phyloP scores from a whole-genome alignment of 2,797 vertebrate genomes.

The Malurus splendens region DNA sequence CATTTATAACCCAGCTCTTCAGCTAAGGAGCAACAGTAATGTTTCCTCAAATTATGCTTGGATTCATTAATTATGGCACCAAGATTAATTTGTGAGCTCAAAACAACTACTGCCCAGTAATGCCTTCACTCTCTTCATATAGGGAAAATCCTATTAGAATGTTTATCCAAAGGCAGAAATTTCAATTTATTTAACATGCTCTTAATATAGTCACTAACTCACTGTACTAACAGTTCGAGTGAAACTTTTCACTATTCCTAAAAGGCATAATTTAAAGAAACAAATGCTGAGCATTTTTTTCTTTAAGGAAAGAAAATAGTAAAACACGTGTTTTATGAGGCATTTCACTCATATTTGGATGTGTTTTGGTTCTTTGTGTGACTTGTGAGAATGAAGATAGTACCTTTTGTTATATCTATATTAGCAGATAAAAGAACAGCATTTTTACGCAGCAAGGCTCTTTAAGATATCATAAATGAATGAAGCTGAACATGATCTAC shows the following conservation, averaged over 20 bases:
- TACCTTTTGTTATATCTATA: not conserved
- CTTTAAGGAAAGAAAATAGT: not conserved
- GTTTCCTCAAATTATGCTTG: not conserved
- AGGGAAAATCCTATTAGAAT: not conserved
- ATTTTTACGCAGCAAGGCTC: constrained; percentile 48
- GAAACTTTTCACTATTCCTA: not conserved
- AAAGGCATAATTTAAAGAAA: not conserved
- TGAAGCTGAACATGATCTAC: not conserved
- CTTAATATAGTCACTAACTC: not conserved
- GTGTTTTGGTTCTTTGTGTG: not conserved
- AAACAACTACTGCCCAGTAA: not conserved
- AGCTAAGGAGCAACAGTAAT: not conserved
- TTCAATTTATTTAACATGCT: not conserved
- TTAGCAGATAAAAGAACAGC: not conserved
- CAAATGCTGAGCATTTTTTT: not conserved
- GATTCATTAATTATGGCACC: not conserved
- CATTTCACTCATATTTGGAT: constrained; percentile 9
- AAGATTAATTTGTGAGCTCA: not conserved
- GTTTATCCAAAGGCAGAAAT: not conserved
- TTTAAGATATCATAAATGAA: not conserved
- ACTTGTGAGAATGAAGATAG: not conserved
- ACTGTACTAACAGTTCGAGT: not conserved
- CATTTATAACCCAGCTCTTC: not conserved
- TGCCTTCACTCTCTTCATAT: not conserved
- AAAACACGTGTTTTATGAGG: not conserved